Evolutionary conservation across 2,797 vertebrate genomes (phyloP), one percentile per base, ranked within the genome.

Genomic region (Sebastes vulpes): DNA sequence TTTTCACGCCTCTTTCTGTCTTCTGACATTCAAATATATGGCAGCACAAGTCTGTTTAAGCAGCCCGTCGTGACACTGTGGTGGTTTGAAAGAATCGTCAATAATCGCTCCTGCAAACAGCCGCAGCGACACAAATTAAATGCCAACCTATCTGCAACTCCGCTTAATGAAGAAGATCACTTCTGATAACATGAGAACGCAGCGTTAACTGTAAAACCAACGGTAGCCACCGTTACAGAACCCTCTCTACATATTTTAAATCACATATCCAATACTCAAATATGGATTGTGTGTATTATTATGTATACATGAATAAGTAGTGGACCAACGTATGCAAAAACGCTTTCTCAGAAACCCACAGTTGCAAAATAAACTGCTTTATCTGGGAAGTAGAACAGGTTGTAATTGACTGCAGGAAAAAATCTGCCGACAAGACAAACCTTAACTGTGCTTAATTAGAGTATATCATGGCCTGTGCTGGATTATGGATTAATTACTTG

Each of bases 1-100:
- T 61, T 79, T 82, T 85, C 25, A 85, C 74, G 52, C 59, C 54
- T 75, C 70, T 59, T 57, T 77, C 63, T 61, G 14, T 72, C 68
- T 21, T 57, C 26, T 75, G 48, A 75, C 78, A 84, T 65, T 77
- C 46, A 61, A 73, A 83, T 75, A 72, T 63, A 75, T 46, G 20
- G 59, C 61, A 54, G 28, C 29, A 16, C 16, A 0, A 14, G 35
- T 26, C 12, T 69, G 38, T 81, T 72, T 42, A 77, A 87, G 67
- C 42, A 52, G 83, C n/a, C 42, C 35, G 2, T 25, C 12, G 53
- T 32, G 67, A 61, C 48, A 23, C 63, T 16, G 6, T 18, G 35
- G 20, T 18, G 28, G 42, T 46, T 56, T 26, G 16, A 74, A 54
- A 42, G 18, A 73, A 71, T 14, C 11, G 35, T 81, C 79, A 65